Evolutionary conservation across 2,113 vertebrate species (phyloP).

Genomic region (Coryphaenoides rupestris): DNA sequence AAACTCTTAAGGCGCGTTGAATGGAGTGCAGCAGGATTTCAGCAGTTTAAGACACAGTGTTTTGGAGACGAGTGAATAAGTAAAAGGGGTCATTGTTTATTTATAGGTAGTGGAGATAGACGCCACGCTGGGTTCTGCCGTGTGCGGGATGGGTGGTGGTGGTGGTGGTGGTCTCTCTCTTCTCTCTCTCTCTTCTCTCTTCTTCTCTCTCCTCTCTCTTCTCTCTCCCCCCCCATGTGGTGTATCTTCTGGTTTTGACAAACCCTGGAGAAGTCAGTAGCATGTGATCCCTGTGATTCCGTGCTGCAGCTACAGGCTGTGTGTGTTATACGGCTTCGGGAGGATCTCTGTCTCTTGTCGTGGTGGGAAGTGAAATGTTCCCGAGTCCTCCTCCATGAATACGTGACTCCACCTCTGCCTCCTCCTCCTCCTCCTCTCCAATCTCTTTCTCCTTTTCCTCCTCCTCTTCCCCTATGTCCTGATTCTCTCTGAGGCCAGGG

Average conservation of each 20-base stretch:
- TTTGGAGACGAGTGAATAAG: constrained; percentile 44
- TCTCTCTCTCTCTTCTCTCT: no score
- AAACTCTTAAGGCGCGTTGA: constrained; percentile 56
- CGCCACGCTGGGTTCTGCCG: not conserved
- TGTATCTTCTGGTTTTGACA: no score
- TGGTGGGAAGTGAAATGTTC: no score
- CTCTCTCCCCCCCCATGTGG: no score
- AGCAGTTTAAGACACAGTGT: constrained; percentile 43
- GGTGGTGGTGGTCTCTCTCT: no score
- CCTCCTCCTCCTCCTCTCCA: not conserved
- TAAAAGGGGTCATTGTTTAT: constrained; percentile 58
- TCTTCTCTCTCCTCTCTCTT: no score
- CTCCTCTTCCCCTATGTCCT: not conserved
- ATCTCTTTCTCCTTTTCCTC: not conserved
- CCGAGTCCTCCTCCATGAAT: not conserved
- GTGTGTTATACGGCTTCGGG: no score
- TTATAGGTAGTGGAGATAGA: constrained; percentile 36
- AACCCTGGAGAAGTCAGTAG: no score
- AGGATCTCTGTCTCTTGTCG: no score
- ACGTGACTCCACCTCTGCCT: constrained; percentile 21
- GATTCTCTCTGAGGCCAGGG: constrained; percentile 35
- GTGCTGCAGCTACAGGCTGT: no score
- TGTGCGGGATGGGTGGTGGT: no score
- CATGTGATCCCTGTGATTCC: no score
- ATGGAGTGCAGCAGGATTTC: constrained; percentile 26